These are phyloP conservation scores for Bagarius yarrelli DNA, from an alignment of 2,113 vertebrate species.

Conservation along the genomic window DNA sequence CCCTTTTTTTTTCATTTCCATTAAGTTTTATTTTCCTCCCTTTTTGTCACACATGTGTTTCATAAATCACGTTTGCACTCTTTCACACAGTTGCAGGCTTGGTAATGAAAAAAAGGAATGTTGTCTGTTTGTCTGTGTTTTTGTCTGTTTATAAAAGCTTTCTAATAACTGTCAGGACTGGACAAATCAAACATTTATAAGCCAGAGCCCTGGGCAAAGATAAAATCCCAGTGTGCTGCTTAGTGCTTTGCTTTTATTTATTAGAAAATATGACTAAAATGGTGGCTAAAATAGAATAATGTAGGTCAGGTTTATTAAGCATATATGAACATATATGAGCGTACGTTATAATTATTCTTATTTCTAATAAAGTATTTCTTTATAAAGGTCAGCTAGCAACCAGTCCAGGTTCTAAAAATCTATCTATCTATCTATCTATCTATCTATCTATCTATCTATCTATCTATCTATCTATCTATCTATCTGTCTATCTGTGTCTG, in stretches of 20 bases:
- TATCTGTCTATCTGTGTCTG: no score
- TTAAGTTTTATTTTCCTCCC: neutral
- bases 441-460: no score
- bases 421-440: no score
- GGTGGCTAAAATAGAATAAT: neutral
- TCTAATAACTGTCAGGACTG: neutral
- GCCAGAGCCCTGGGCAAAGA: neutral
- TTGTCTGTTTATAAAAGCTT: slow-evolving; percentile 16
- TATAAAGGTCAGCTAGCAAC: no score
- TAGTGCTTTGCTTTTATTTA: neutral
- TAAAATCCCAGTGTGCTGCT: neutral
- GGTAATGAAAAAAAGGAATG: slow-evolving; percentile 46
- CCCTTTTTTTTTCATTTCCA: neutral
- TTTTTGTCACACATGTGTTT: neutral
- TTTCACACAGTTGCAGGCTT: slow-evolving; percentile 6
- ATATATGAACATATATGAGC: no score
- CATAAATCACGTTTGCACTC: neutral
- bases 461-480: no score
- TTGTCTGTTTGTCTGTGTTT: slow-evolving; percentile 22
- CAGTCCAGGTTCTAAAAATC: no score
- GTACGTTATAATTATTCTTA: no score
- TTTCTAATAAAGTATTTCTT: no score
- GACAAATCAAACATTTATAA: neutral
- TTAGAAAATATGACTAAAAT: neutral
- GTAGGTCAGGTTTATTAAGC: neutral